Evolutionary conservation across 1,140 invertebrate genomes (phyloP).

Genomic region (Anthonomus grandis): DNA sequence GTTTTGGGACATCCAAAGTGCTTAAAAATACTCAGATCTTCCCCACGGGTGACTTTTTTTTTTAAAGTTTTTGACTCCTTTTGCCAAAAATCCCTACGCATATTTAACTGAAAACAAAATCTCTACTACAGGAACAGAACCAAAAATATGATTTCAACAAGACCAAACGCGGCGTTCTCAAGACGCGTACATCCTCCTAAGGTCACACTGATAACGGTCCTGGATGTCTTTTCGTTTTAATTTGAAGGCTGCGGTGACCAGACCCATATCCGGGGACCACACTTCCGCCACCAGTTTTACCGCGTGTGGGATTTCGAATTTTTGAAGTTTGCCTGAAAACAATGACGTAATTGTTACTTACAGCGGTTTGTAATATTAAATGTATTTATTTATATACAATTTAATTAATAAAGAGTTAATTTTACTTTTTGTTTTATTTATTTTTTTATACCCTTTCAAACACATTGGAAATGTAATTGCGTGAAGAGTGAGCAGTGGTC

Average conservation of each 20-base stretch:
- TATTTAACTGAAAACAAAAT: not conserved
- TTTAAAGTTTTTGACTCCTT: too few relatives aligned
- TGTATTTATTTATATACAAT: too few relatives aligned
- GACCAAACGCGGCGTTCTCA: slow-evolving; percentile 53
- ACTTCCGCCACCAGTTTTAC: slow-evolving; percentile 84
- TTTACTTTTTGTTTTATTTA: too few relatives aligned
- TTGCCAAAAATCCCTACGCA: not conserved
- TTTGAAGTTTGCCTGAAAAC: slow-evolving; percentile 71
- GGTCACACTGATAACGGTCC: slow-evolving; percentile 84
- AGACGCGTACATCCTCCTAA: slow-evolving; percentile 90
- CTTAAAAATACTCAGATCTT: too few relatives aligned
- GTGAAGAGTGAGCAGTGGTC: too few relatives aligned
- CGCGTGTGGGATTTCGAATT: slow-evolving; percentile 89
- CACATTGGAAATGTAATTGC: too few relatives aligned
- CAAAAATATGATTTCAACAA: not conserved
- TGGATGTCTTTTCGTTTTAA: slow-evolving; percentile 94
- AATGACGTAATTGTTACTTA: too few relatives aligned
- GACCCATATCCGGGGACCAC: slow-evolving; percentile 94
- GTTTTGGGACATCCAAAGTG: too few relatives aligned
- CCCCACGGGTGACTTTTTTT: too few relatives aligned
- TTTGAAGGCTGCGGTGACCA: slow-evolving; percentile 97
- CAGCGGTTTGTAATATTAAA: too few relatives aligned
- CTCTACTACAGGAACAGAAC: not conserved
- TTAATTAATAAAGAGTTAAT: too few relatives aligned
- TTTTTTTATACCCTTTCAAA: too few relatives aligned